Evolutionary conservation across 2,797 vertebrate genomes (phyloP).

Genomic region (Hapalemur alaotrensis): DNA sequence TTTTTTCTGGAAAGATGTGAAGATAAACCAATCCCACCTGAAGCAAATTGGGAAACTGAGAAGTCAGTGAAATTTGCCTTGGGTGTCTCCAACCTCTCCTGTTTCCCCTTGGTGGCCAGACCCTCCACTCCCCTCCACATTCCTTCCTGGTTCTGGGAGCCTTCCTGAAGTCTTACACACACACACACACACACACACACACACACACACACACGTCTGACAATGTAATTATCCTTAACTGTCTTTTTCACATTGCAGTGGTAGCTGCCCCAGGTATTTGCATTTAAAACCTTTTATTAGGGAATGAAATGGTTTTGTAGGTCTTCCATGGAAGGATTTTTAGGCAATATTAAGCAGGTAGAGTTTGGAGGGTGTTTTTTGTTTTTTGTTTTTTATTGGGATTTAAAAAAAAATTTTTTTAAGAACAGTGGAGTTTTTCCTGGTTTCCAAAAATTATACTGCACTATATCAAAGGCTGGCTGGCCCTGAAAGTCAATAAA

Average conservation of each 20-base stretch:
- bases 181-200: background rate
- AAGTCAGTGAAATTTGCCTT: constrained; percentile 27
- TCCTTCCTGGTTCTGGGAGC: background rate
- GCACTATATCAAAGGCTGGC: background rate
- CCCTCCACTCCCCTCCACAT: too few species aligned
- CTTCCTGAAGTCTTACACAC: background rate
- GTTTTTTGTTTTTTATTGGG: background rate
- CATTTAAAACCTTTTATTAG: constrained; percentile 29
- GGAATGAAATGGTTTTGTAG: constrained; percentile 4
- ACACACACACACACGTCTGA: background rate
- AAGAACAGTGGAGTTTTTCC: background rate
- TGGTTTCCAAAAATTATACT: background rate
- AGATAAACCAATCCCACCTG: constrained; percentile 33
- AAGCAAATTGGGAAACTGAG: constrained; percentile 51
- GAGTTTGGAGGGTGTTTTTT: background rate
- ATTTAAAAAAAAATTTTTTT: background rate
- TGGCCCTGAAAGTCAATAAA: background rate
- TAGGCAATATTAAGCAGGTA: background rate
- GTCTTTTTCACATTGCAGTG: background rate
- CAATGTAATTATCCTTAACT: constrained; percentile 12
- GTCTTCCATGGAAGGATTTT: constrained; percentile 13
- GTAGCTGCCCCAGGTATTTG: background rate
- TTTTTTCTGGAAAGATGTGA: background rate
- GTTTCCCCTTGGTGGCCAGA: background rate
- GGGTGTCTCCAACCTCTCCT: background rate